These are phyloP conservation scores for Nomada fabriciana DNA, from an alignment of 2,888 invertebrate species.

Conservation along the genomic window DNA sequence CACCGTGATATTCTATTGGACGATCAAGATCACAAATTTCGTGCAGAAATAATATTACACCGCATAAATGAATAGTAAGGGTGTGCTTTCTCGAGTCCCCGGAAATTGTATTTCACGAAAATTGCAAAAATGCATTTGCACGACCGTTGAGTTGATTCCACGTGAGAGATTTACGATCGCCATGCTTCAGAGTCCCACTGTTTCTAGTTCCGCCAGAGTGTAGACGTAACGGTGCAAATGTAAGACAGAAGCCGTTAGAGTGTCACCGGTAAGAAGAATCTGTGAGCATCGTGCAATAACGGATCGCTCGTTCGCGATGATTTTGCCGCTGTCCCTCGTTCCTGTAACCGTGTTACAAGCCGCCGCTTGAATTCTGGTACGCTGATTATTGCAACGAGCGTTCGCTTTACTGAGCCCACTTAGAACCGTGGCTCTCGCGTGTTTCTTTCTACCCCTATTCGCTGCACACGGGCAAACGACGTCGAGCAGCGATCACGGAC, in stretches of 20 bases:
- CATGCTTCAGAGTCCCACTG: slow-evolving; percentile 7
- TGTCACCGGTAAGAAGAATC: slow-evolving; percentile 35
- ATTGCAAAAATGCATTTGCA: slow-evolving; percentile 1
- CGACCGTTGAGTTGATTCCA: neutral
- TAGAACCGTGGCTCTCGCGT: slow-evolving; percentile 5
- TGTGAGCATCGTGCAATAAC: slow-evolving; percentile 51
- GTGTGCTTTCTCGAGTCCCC: neutral
- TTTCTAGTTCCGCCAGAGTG: slow-evolving; percentile 42
- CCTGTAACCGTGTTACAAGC: slow-evolving; percentile 40
- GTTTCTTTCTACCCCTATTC: neutral
- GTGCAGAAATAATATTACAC: neutral
- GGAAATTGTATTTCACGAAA: slow-evolving; percentile 18
- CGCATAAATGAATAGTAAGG: neutral
- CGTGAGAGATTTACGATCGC: neutral
- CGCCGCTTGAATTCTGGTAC: slow-evolving; percentile 21
- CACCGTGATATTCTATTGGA: neutral
- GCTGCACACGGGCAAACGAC: neutral
- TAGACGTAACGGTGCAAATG: slow-evolving; percentile 54
- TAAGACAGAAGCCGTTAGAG: slow-evolving; percentile 59
- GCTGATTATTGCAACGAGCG: slow-evolving; percentile 14
- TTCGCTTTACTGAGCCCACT: slow-evolving; percentile 30
- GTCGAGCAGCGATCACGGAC: slow-evolving; percentile 3
- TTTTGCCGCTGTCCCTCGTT: slow-evolving; percentile 33
- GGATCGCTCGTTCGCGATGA: slow-evolving; percentile 46
- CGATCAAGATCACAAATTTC: neutral